Base-by-base conservation (phyloP, 2,797 vertebrate genomes). In the Linurgus olivaceus region DNA sequence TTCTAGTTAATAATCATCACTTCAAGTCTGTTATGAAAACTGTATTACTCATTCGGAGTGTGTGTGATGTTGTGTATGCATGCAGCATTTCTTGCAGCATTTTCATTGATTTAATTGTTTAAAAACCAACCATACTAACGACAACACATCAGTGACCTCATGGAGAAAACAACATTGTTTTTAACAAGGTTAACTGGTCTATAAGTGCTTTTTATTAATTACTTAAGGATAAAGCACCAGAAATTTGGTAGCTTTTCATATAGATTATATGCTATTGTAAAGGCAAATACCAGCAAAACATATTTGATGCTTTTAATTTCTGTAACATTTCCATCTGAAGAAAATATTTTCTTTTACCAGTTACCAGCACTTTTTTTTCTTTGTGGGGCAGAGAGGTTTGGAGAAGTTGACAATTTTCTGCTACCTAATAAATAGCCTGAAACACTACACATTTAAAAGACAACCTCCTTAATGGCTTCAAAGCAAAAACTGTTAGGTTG, bases 1-100 rank as follows among this genome's bases (percentile, higher is more conserved):
- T 98, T 97, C 97, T 90, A 97, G 94, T 95, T 98, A 98, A 98
- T 98, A 97, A 96, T 97, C 96, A 96, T 97, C 96, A 96, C 97
- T 98, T 97, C 96, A 97, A 97, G 87, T 96, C 95, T 97, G 96
- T 97, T 97, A 97, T 96, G 96, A 98, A 98, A 98, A 97, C 96
- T 93, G 86, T 84, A 92, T 97, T 97, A 97, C 92, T 97, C 96
- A 93, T 94, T 96, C 86, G 40, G 80, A 86, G 71, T 82, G 90
- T 93, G 76, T 88, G 85, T 95, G 95, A 70, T 96, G 61, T 96
- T 92, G 82, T 83, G 68, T 89, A 94, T 4, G 1, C 51, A 58
- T 93, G 63, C 85, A 77, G 82, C 80, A 95, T 96, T 86, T 93
- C 93, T 93, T 97, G 91, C 88, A 96, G 90, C 57, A 94, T 93